Conservation (phyloP, 1,140 invertebrate species). For the Drosophila parvula region DNA sequence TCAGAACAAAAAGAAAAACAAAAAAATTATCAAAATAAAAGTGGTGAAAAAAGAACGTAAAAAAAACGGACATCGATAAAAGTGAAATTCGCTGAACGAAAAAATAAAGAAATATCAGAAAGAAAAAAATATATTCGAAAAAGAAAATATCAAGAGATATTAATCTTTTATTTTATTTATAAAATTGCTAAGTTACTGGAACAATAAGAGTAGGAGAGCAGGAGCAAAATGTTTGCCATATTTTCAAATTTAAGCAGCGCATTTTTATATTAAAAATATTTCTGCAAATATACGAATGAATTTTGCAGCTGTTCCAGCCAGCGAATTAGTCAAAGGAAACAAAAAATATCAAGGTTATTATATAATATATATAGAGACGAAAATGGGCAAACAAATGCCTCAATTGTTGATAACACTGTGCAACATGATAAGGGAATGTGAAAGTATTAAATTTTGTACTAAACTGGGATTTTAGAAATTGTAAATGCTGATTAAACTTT, state of each 20-base stretch:
- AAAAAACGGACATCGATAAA: slow-evolving; percentile 49
- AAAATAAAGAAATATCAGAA: slow-evolving; percentile 19
- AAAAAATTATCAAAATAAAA: slow-evolving; percentile 12
- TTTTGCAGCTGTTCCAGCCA: slow-evolving; percentile 62
- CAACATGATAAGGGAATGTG: slow-evolving; percentile 32
- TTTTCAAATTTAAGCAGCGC: slow-evolving; percentile 11
- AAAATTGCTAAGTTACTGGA: not conserved
- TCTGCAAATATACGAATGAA: slow-evolving; percentile 55
- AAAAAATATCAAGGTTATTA: slow-evolving; percentile 63
- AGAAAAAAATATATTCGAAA: not conserved
- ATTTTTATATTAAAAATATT: slow-evolving; percentile 21
- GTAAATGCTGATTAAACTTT: no score
- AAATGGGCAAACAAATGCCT: slow-evolving; percentile 39
- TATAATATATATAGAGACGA: slow-evolving; percentile 65
- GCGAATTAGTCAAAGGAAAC: slow-evolving; percentile 50
- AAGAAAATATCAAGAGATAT: not conserved
- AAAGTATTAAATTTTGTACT: slow-evolving; percentile 1
- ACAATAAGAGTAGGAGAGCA: slow-evolving; percentile 1
- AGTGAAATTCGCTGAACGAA: slow-evolving; percentile 56
- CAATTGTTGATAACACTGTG: slow-evolving; percentile 55
- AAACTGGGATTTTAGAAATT: not conserved
- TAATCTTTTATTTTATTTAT: not conserved
- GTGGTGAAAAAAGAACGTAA: slow-evolving; percentile 45
- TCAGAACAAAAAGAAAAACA: not conserved
- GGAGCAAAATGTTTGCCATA: slow-evolving; percentile 15